phyloP scores from a whole-genome alignment of 1,140 invertebrate species.

The Coelopa frigida region DNA sequence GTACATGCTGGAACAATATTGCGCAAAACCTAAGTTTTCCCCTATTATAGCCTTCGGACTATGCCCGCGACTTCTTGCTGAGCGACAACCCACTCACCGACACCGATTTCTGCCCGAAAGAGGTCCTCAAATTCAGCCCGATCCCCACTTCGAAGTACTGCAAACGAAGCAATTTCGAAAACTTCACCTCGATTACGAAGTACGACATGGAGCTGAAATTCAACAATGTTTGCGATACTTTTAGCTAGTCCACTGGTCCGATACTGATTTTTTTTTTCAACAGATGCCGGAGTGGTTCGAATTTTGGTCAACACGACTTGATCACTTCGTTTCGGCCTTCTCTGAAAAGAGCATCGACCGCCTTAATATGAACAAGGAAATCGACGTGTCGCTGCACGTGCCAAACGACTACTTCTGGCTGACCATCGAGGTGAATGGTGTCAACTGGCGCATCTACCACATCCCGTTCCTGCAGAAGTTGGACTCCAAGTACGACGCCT shows the following conservation, averaged over 20 bases:
- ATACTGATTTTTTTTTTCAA: not conserved
- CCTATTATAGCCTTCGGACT: slow-evolving; percentile 36
- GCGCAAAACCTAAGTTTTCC: not conserved
- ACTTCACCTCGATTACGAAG: slow-evolving; percentile 39
- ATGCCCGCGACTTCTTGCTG: slow-evolving; percentile 33
- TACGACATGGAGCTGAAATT: slow-evolving; percentile 41
- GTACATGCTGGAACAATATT: slow-evolving; percentile 10
- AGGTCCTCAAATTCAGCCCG: slow-evolving; percentile 40
- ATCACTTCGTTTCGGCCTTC: slow-evolving; percentile 39
- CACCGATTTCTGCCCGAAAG: slow-evolving; percentile 40
- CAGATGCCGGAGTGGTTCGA: slow-evolving; percentile 44
- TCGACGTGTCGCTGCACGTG: slow-evolving; percentile 32
- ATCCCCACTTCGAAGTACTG: slow-evolving; percentile 41
- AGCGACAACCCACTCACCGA: slow-evolving; percentile 36
- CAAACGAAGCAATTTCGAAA: slow-evolving; percentile 40
- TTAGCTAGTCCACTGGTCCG: not conserved
- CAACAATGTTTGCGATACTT: slow-evolving; percentile 25
- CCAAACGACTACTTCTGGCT: slow-evolving; percentile 38
- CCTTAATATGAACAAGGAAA: slow-evolving; percentile 34
- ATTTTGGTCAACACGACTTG: slow-evolving; percentile 35
- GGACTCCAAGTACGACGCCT: slow-evolving; percentile 41
- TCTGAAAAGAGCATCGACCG: slow-evolving; percentile 33
- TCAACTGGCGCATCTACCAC: slow-evolving; percentile 38
- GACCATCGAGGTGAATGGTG: slow-evolving; percentile 35
- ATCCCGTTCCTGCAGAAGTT: slow-evolving; percentile 39